A percentile compares a stretch with the other conserved stretches of the same genome.
phyloP scores from a whole-genome alignment of 2,888 invertebrate species.

The Thereva unica region DNA sequence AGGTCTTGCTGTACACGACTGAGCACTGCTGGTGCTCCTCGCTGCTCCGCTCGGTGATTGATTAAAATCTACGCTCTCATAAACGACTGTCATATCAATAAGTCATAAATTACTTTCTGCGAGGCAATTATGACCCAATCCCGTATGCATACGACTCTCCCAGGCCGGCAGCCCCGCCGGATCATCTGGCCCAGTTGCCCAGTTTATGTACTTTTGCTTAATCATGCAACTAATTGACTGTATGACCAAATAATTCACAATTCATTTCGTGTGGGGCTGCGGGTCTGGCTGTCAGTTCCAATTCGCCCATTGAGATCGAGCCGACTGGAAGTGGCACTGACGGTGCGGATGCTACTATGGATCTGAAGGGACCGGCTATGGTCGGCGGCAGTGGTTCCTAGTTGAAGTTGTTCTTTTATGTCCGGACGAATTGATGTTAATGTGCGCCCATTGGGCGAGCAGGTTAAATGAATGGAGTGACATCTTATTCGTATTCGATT shows the following conservation, averaged over 20 bases:
- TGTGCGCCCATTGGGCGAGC: no score
- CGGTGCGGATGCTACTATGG: no score
- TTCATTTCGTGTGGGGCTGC: constrained; percentile 40
- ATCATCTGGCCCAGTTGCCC: not conserved
- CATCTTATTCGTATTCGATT: no score
- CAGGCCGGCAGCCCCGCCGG: constrained; percentile 16
- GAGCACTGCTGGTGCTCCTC: constrained; percentile 7
- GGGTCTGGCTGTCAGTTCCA: constrained; percentile 27
- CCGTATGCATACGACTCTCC: constrained; percentile 30
- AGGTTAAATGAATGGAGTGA: no score
- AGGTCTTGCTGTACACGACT: no score
- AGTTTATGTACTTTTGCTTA: constrained; percentile 37
- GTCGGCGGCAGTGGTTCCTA: no score
- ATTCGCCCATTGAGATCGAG: not conserved
- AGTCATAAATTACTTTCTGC: constrained; percentile 39
- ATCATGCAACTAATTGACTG: constrained; percentile 43
- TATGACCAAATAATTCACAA: constrained; percentile 42
- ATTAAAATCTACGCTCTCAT: constrained; percentile 40
- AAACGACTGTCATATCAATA: constrained; percentile 40
- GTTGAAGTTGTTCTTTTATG: no score
- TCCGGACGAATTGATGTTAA: no score
- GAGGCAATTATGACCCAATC: constrained; percentile 25
- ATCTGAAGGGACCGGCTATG: no score
- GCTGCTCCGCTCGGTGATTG: constrained; percentile 24
- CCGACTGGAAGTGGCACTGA: no score